Evolutionary conservation across 2,797 vertebrate genomes (phyloP).

Genomic region (Phoeniculus purpureus): DNA sequence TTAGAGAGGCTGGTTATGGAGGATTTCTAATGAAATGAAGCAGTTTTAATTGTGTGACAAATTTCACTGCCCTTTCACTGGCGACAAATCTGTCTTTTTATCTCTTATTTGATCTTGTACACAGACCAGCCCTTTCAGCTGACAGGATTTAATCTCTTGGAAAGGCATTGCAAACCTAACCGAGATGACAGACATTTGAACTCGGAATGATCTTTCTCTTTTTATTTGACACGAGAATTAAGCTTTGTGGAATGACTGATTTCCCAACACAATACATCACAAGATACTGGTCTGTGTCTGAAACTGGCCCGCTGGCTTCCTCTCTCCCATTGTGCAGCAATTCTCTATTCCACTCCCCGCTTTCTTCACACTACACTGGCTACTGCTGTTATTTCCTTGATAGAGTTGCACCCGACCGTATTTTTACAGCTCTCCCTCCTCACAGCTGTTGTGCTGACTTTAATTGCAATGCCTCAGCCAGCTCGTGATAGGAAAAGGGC

Average conservation of each 20-base stretch:
- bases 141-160: conserved; percentile 11
- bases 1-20: not conserved
- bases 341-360: not conserved
- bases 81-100: conserved; percentile 5
- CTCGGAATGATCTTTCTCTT: conserved; percentile 1
- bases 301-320: conserved; percentile 21
- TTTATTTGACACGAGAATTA: conserved; percentile 5
- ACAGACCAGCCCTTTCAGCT: not conserved
- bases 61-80: conserved; percentile 21
- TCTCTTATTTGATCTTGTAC: conserved; percentile 22
- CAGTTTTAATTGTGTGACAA: conserved; percentile 7
- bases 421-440: conserved; percentile 5
- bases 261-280: conserved; percentile 23
- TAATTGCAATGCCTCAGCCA: not conserved
- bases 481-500: not conserved
- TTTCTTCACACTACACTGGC: not conserved
- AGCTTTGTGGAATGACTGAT: conserved; percentile 28
- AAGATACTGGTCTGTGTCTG: conserved; percentile 28
- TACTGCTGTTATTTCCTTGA: conserved; percentile 14
- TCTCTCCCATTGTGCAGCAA: not conserved
- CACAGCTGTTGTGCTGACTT: not conserved
- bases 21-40: conserved; percentile 12
- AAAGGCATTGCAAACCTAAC: conserved; percentile 12
- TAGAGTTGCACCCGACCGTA: not conserved
- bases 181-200: conserved; percentile 28